phyloP scores from a whole-genome alignment of 2,113 vertebrate species.

The Bungarus multicinctus region DNA sequence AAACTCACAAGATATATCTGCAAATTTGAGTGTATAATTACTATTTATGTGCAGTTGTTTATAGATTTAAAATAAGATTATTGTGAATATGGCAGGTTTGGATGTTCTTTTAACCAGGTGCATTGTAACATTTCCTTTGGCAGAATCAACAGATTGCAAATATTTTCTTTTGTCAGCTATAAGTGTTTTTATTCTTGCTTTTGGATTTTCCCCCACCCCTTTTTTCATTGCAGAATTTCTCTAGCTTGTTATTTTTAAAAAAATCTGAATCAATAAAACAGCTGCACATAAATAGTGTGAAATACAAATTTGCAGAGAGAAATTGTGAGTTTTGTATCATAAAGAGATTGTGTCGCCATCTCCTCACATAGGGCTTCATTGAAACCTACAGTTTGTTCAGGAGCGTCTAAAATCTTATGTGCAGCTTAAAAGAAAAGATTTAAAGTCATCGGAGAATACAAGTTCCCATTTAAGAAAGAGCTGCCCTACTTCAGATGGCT shows the following conservation, averaged over 20 bases:
- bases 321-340: not conserved
- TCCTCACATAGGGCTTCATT: not conserved
- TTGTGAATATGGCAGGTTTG: not conserved
- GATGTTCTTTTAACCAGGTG: not conserved
- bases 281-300: not conserved
- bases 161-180: not conserved
- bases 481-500: constrained; percentile 50
- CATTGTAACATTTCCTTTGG: not conserved
- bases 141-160: not conserved
- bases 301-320: not conserved
- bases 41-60: not conserved
- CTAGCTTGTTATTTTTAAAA: not conserved
- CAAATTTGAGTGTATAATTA: not conserved
- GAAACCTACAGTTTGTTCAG: not conserved
- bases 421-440: not conserved
- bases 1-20: not conserved
- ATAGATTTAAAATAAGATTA: not conserved
- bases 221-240: not conserved
- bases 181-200: not conserved
- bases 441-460: constrained; percentile 36
- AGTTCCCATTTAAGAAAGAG: constrained; percentile 30
- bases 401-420: not conserved
- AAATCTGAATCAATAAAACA: not conserved
- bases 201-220: not conserved
- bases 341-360: not conserved